phyloP scores from a whole-genome alignment of 1,140 invertebrate species.

The Aphis gossypii region DNA sequence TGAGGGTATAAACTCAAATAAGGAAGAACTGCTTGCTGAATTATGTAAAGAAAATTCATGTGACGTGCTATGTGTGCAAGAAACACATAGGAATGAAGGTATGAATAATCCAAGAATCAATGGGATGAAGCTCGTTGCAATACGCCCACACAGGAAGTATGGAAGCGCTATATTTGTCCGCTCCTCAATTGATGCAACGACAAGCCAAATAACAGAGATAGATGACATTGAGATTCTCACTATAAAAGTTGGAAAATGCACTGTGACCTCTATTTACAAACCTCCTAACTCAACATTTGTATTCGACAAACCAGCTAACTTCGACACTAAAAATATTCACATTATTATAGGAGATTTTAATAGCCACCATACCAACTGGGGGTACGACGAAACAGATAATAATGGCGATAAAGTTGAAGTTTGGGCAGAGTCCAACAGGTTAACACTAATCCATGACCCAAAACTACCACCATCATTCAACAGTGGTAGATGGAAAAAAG shows the following conservation, averaged over 20 bases:
- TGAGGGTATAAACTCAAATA: too few species aligned
- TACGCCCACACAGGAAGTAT: slow-evolving; percentile 41
- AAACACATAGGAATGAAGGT: slow-evolving; percentile 34
- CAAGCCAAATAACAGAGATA: background rate
- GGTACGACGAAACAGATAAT: slow-evolving; percentile 38
- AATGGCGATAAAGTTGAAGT: slow-evolving; percentile 44
- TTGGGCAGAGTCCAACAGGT: slow-evolving; percentile 33
- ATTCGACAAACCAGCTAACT: background rate
- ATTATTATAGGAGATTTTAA: slow-evolving; percentile 55
- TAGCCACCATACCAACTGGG: slow-evolving; percentile 29
- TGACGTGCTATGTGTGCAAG: slow-evolving; percentile 38
- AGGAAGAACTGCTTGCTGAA: too few species aligned
- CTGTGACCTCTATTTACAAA: slow-evolving; percentile 52
- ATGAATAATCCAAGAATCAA: slow-evolving; percentile 40
- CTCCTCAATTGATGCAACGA: background rate
- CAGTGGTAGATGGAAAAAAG: slow-evolving; percentile 55
- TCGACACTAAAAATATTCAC: background rate
- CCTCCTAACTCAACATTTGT: background rate
- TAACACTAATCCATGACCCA: slow-evolving; percentile 50
- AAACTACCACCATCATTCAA: slow-evolving; percentile 50
- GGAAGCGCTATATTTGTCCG: slow-evolving; percentile 46
- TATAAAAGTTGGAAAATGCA: slow-evolving; percentile 36
- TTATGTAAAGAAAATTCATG: background rate
- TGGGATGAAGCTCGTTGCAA: slow-evolving; percentile 32
- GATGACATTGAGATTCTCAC: slow-evolving; percentile 54